A percentile compares a stretch with the other conserved stretches of the same genome.
phyloP scores from a whole-genome alignment of 2,797 vertebrate genomes.

The Poecilia wingei region DNA sequence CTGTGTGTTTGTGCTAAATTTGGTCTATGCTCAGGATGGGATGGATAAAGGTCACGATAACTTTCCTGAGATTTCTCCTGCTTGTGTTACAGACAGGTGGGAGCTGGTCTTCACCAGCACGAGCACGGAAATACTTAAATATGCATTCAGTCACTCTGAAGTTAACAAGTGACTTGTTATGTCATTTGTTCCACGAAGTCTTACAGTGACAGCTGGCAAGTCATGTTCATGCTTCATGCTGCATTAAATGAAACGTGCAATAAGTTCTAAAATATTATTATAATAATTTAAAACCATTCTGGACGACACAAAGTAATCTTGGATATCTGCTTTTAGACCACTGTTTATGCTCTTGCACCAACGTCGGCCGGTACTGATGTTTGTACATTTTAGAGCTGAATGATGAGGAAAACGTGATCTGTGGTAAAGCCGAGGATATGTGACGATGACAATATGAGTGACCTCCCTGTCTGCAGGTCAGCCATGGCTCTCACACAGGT shows the following conservation, averaged over 20 bases:
- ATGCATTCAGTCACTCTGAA: not conserved
- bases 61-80: not conserved
- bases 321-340: not conserved
- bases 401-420: not conserved
- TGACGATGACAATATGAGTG: not conserved
- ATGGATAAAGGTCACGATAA: not conserved
- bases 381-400: not conserved
- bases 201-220: not conserved
- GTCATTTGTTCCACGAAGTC: not conserved
- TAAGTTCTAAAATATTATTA: not conserved
- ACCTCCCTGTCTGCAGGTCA: slow-evolving; percentile 23
- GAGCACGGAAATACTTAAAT: not conserved
- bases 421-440: too few species aligned
- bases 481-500: slow-evolving; percentile 91
- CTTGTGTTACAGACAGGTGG: not conserved
- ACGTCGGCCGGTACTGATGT: too few species aligned
- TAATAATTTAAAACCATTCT: not conserved
- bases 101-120: not conserved
- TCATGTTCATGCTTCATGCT: not conserved
- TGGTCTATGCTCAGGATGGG: not conserved
- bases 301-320: not conserved
- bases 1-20: not conserved
- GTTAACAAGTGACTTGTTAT: not conserved
- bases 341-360: not conserved
- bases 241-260: not conserved